A percentile compares a stretch with the other conserved stretches of the same genome.
These are phyloP conservation scores for Lapara coniferarum DNA, from an alignment of 2,888 invertebrate species.

Conservation along the genomic window DNA sequence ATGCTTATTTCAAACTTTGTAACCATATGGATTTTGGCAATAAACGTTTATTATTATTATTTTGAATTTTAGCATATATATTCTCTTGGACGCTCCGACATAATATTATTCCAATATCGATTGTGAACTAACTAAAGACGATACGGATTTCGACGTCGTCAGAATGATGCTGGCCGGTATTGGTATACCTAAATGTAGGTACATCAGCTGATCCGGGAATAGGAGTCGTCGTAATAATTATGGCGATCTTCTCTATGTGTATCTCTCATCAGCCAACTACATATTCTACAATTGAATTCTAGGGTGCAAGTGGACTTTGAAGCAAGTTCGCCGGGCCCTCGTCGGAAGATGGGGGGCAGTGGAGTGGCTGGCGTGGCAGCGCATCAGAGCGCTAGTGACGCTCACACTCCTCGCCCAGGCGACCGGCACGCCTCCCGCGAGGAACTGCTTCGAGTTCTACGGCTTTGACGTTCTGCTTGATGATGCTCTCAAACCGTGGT, in stretches of 20 bases:
- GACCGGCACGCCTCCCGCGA: slow-evolving; percentile 86
- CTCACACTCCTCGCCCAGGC: slow-evolving; percentile 90
- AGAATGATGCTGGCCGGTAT: too few species aligned
- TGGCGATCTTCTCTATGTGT: background rate
- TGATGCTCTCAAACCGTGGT: slow-evolving; percentile 92
- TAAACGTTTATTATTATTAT: too few species aligned
- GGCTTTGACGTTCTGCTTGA: slow-evolving; percentile 96
- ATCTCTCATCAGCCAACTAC: too few species aligned
- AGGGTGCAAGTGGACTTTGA: slow-evolving; percentile 94
- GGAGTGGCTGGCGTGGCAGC: slow-evolving; percentile 92
- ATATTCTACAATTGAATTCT: slow-evolving; percentile 33
- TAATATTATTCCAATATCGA: too few species aligned
- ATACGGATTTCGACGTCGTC: too few species aligned
- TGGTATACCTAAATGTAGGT: too few species aligned
- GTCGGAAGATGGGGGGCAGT: slow-evolving; percentile 84
- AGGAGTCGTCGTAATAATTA: background rate
- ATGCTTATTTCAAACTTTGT: too few species aligned
- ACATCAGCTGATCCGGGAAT: too few species aligned
- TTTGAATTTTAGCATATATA: too few species aligned
- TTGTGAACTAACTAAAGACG: too few species aligned
- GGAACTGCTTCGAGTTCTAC: slow-evolving; percentile 94
- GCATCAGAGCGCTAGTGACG: slow-evolving; percentile 88
- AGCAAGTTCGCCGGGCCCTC: slow-evolving; percentile 90
- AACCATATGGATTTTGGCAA: too few species aligned
- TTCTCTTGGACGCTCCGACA: too few species aligned